Conservation (phyloP, 2,888 invertebrate genomes). For the Chrysodeixis includens region DNA sequence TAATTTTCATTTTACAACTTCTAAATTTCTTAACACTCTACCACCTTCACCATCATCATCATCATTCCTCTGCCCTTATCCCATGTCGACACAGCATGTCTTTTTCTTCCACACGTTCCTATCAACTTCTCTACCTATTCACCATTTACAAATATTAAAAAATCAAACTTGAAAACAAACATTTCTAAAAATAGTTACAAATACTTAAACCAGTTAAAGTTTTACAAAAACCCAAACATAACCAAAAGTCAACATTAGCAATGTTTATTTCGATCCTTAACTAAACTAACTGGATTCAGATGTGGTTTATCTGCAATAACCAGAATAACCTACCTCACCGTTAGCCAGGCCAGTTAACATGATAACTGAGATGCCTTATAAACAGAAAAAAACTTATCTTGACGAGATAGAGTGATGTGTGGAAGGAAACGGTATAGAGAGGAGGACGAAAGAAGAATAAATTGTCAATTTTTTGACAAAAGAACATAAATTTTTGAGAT, state of each 20-base stretch:
- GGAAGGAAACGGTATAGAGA: neutral
- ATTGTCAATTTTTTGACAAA: no score
- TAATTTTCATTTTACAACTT: no score
- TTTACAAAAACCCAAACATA: neutral
- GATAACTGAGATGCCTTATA: conserved; percentile 9
- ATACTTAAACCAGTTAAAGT: neutral
- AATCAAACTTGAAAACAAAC: neutral
- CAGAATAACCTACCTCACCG: conserved; percentile 30
- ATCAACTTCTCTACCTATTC: no score
- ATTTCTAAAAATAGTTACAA: neutral
- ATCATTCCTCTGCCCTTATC: no score
- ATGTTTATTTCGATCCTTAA: conserved; percentile 44
- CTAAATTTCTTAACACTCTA: no score
- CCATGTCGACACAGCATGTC: no score
- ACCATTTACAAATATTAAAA: neutral
- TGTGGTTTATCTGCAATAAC: conserved; percentile 20
- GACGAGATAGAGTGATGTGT: neutral
- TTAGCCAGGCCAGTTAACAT: conserved; percentile 35
- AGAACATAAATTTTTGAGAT: no score
- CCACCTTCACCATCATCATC: no score
- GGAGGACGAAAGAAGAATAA: no score
- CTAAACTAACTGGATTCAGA: conserved; percentile 27
- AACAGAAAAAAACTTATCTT: neutral
- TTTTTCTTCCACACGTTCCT: no score
- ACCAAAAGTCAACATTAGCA: conserved; percentile 12